These are phyloP conservation scores for Sebastes baramenuke DNA, from an alignment of 2,797 vertebrate species.

Conservation along the genomic window DNA sequence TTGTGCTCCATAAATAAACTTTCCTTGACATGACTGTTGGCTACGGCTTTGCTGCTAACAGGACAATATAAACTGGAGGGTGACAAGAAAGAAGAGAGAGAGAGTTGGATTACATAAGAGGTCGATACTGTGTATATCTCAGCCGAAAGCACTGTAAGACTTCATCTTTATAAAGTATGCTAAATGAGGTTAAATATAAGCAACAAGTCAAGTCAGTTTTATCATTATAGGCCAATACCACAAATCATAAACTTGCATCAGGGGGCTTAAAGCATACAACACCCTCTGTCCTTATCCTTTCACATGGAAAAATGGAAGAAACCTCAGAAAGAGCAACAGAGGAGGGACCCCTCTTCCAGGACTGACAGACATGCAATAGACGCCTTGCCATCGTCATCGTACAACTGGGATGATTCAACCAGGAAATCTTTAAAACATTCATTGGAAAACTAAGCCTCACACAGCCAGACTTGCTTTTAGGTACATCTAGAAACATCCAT, in stretches of 20 bases:
- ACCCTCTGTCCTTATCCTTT: background rate
- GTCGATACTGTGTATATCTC: background rate
- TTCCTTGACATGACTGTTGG: constrained; percentile 9
- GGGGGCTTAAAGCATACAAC: background rate
- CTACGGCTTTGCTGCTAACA: background rate
- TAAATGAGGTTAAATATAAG: background rate
- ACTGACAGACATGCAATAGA: too few relatives aligned
- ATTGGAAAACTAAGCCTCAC: background rate
- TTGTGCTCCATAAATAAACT: constrained; percentile 23
- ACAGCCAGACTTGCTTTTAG: background rate
- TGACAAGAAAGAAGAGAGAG: background rate
- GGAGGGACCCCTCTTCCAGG: too few relatives aligned
- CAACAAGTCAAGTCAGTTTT: background rate
- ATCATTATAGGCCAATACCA: background rate
- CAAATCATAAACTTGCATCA: background rate
- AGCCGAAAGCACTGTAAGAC: background rate
- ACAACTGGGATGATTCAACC: background rate
- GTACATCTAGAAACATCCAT: constrained; percentile 6
- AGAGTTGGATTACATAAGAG: background rate
- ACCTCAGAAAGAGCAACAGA: too few relatives aligned
- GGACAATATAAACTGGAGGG: background rate
- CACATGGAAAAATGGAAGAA: background rate
- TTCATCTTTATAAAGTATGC: background rate
- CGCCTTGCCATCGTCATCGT: fast-evolving
- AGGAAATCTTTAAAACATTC: background rate